These are phyloP conservation scores for Sapajus apella DNA, from an alignment of 2,113 vertebrate genomes.

Conservation along the genomic window DNA sequence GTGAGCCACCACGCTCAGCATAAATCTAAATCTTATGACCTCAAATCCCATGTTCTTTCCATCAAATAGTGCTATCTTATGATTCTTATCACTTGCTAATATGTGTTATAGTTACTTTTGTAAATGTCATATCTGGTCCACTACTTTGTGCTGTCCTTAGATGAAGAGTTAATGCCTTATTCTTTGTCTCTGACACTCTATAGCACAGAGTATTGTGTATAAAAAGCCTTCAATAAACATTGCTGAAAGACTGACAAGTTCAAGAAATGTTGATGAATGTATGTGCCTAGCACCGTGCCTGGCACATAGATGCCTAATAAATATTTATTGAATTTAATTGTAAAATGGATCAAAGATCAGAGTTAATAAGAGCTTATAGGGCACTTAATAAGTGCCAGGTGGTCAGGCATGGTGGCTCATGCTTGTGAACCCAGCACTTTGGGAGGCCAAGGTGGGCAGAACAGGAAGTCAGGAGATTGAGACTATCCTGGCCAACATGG, in stretches of 20 bases:
- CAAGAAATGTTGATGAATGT: not conserved
- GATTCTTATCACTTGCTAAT: constrained; percentile 12
- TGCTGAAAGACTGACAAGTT: not conserved
- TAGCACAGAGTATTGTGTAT: not conserved
- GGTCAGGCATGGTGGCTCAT: no score
- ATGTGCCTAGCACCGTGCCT: not conserved
- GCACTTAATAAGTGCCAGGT: not conserved
- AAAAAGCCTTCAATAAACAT: not conserved
- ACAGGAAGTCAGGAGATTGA: no score
- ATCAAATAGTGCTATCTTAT: not conserved
- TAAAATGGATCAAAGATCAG: constrained; percentile 4
- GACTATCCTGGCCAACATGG: no score
- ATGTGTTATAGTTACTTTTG: not conserved
- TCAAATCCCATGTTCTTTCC: not conserved
- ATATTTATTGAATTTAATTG: constrained; percentile 38
- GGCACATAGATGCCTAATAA: not conserved
- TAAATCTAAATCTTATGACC: not conserved
- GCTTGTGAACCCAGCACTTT: no score
- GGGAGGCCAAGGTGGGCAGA: no score
- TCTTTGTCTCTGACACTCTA: not conserved
- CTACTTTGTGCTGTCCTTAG: constrained; percentile 18
- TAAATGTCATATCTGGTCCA: not conserved
- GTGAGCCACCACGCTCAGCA: no score
- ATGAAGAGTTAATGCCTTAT: not conserved
- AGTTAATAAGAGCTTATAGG: constrained; percentile 16